Percentiles rank a stretch among this genome's conserved stretches.
phyloP scores from a whole-genome alignment of 35 echinoderm and acorn worm genomes.

The Holothuria glaberrima region DNA sequence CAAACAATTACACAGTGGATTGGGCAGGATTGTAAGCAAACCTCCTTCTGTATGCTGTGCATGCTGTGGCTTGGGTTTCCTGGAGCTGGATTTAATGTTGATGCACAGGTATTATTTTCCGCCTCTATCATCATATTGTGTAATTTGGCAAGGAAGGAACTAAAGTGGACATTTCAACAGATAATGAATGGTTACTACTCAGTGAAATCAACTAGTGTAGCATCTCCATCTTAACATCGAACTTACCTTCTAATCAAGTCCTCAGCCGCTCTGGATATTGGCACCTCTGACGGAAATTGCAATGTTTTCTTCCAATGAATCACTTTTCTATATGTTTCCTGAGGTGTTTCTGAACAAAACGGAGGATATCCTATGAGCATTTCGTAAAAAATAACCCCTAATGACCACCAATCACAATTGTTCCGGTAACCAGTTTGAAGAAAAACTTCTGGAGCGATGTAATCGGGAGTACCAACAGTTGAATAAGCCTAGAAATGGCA shows the following conservation, averaged over 20 bases:
- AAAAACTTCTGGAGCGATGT: conserved; percentile 98
- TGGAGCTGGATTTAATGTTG: no score
- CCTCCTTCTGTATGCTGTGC: no score
- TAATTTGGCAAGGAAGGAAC: no score
- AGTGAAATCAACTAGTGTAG: no score
- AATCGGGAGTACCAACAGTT: conserved; percentile 98
- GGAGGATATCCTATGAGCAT: conserved; percentile 99
- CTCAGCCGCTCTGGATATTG: conserved; percentile 78
- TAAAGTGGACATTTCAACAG: no score
- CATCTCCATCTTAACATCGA: no score
- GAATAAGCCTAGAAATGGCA: conserved; percentile 83
- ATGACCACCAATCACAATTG: conserved; percentile 99
- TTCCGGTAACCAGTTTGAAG: conserved; percentile 91
- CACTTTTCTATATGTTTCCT: conserved; percentile 98
- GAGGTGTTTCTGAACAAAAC: conserved; percentile 98
- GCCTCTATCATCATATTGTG: no score
- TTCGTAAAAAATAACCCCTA: conserved; percentile 99
- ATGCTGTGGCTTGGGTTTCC: no score
- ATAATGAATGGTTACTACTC: no score
- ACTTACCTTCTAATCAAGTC: conserved; percentile 83
- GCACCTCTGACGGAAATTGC: conserved; percentile 88
- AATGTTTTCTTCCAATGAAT: conserved; percentile 97
- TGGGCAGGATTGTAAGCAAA: no score
- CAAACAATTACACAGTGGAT: no score
- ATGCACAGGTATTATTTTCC: no score